phyloP scores from a whole-genome alignment of 2,797 vertebrate genomes.

The Spondyliosoma cantharus region DNA sequence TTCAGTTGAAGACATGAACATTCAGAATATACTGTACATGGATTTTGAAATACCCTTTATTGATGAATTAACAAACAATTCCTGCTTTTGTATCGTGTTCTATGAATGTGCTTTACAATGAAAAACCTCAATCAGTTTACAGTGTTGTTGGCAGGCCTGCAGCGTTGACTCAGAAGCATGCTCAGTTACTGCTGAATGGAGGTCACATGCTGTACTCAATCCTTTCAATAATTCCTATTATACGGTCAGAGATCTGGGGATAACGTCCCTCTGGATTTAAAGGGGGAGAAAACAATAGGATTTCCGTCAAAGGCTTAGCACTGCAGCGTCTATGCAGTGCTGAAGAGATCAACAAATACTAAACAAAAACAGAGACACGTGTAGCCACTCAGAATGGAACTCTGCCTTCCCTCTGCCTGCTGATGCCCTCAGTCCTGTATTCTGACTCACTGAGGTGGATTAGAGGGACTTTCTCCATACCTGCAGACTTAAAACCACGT shows the following conservation, averaged over 20 bases:
- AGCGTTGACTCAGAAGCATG: constrained; percentile 9
- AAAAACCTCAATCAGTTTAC: constrained; percentile 11
- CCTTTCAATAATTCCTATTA: constrained; percentile 77
- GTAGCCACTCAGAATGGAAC: constrained; percentile 46
- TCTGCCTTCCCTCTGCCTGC: constrained; percentile 26
- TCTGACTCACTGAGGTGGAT: constrained; percentile 27
- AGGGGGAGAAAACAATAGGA: constrained; percentile 72
- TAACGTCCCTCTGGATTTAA: constrained; percentile 70
- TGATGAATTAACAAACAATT: constrained; percentile 20
- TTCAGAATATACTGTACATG: neutral
- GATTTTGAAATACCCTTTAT: neutral
- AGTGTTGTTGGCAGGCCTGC: constrained; percentile 16
- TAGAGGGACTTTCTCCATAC: constrained; percentile 8
- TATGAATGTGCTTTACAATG: constrained; percentile 13
- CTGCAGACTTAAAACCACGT: constrained; percentile 17
- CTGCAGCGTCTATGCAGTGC: constrained; percentile 38
- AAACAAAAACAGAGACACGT: constrained; percentile 66
- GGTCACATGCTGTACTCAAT: constrained; percentile 81
- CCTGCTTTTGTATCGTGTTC: constrained; percentile 5
- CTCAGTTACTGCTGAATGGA: constrained; percentile 52
- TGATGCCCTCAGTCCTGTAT: constrained; percentile 5
- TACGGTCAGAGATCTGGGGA: constrained; percentile 67
- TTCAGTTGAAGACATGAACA: neutral
- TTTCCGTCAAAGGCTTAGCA: constrained; percentile 68
- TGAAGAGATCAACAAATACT: constrained; percentile 59